These are phyloP conservation scores for Steatocranus sp. DNA, from an alignment of 2,797 vertebrate species.

Conservation along the genomic window DNA sequence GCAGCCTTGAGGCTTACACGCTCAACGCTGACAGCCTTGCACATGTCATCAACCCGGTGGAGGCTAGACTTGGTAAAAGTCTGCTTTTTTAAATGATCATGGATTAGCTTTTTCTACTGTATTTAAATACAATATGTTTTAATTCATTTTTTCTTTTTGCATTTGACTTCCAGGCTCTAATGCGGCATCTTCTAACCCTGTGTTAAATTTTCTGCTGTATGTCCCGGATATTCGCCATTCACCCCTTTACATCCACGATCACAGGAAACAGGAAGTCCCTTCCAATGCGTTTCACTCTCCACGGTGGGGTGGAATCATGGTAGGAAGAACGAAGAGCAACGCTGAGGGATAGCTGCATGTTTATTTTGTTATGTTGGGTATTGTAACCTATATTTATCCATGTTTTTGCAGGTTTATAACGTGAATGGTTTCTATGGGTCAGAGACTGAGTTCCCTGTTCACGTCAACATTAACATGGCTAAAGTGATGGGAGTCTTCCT, in stretches of 20 bases:
- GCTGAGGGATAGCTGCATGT: neutral
- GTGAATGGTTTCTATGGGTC: slow-evolving; percentile 76
- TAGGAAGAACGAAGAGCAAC: slow-evolving; percentile 41
- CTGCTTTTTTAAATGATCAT: neutral
- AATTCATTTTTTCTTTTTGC: neutral
- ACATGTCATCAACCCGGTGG: slow-evolving; percentile 96
- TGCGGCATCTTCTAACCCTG: slow-evolving; percentile 89
- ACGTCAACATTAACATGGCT: slow-evolving; percentile 85
- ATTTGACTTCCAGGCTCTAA: slow-evolving; percentile 82
- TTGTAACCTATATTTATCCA: neutral
- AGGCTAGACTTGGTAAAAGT: slow-evolving; percentile 88
- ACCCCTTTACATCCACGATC: slow-evolving; percentile 89
- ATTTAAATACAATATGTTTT: neutral
- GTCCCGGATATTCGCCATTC: slow-evolving; percentile 90
- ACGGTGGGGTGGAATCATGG: slow-evolving; percentile 98
- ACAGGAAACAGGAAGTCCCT: slow-evolving; percentile 77
- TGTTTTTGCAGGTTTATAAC: slow-evolving; percentile 84
- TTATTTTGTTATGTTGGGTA: neutral
- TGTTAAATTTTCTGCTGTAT: slow-evolving; percentile 94
- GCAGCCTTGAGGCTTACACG: slow-evolving; percentile 78
- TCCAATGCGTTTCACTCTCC: slow-evolving; percentile 96
- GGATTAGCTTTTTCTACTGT: neutral
- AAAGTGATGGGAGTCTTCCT: slow-evolving; percentile 95
- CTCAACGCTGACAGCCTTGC: slow-evolving; percentile 88
- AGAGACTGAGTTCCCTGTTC: slow-evolving; percentile 72